These are phyloP conservation scores for Barbus barbus DNA, from an alignment of 2,113 vertebrate genomes.

Conservation along the genomic window DNA sequence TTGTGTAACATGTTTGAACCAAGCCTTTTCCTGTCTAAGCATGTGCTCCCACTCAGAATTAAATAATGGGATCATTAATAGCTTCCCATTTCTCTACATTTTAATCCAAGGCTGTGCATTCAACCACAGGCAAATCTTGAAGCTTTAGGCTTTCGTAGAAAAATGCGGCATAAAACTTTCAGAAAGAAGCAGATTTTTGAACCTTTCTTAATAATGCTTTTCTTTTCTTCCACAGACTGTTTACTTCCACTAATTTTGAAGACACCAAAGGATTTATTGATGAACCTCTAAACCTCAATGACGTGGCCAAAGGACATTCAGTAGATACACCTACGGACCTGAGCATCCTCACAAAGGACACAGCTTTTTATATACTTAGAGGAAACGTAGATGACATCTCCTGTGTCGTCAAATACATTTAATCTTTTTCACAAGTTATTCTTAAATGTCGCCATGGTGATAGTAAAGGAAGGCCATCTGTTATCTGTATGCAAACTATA, in stretches of 20 bases:
- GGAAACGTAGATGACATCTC: conserved; percentile 43
- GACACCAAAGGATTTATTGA: conserved; percentile 71
- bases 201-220: background rate
- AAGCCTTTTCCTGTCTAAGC: conserved; percentile 51
- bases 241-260: conserved; percentile 72
- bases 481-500: conserved; percentile 54
- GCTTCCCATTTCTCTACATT: conserved; percentile 60
- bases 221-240: conserved; percentile 70
- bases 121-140: background rate
- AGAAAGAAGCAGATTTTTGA: background rate
- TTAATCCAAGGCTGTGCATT: conserved; percentile 7
- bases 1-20: conserved; percentile 44
- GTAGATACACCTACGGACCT: conserved; percentile 63
- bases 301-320: conserved; percentile 60
- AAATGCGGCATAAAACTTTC: background rate
- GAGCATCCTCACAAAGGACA: conserved; percentile 36
- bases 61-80: conserved; percentile 72
- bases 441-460: conserved; percentile 53
- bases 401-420: conserved; percentile 45
- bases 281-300: conserved; percentile 73
- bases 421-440: conserved; percentile 46
- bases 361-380: conserved; percentile 12
- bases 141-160: background rate
- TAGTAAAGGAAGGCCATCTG: conserved; percentile 58
- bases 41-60: conserved; percentile 65